A percentile compares a stretch with the other conserved stretches of the same genome.
Evolutionary conservation across 1,140 invertebrate species (phyloP).

Genomic region (Vollenhovia emeryi): DNA sequence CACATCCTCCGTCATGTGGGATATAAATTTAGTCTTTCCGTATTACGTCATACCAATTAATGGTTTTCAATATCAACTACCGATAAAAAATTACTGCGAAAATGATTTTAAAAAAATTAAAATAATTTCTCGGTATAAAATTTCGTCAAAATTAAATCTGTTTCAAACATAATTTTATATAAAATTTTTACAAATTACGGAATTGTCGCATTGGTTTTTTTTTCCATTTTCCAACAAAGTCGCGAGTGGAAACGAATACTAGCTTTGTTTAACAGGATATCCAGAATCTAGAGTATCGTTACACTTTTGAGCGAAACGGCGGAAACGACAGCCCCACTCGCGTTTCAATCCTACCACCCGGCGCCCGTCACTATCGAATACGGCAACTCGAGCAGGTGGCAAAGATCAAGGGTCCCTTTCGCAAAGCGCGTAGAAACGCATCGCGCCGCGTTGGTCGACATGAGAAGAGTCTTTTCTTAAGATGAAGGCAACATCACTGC

Average conservation of each 20-base stretch:
- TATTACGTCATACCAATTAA: constrained; percentile 27
- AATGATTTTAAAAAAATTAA: background rate
- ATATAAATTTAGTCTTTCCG: constrained; percentile 5
- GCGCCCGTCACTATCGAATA: background rate
- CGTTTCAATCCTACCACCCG: background rate
- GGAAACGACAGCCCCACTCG: constrained; percentile 8
- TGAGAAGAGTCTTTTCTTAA: constrained; percentile 36
- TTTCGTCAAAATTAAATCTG: background rate
- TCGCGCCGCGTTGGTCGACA: background rate
- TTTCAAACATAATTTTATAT: background rate
- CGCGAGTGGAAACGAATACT: background rate
- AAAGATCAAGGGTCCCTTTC: constrained; percentile 25
- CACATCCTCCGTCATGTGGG: background rate
- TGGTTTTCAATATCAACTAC: constrained; percentile 27
- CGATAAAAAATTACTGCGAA: background rate
- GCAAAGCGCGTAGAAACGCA: background rate
- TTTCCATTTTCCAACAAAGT: background rate
- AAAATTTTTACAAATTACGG: background rate
- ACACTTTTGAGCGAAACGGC: background rate
- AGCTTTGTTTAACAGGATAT: constrained; percentile 36
- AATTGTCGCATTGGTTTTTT: background rate
- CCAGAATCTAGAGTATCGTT: background rate
- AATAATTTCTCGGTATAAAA: constrained; percentile 7
- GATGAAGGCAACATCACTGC: constrained; percentile 22
- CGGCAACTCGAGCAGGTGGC: constrained; percentile 23